Percentiles rank a stretch among this genome's conserved stretches.
phyloP scores from a whole-genome alignment of 2,888 invertebrate genomes.

The Andrena minutula region DNA sequence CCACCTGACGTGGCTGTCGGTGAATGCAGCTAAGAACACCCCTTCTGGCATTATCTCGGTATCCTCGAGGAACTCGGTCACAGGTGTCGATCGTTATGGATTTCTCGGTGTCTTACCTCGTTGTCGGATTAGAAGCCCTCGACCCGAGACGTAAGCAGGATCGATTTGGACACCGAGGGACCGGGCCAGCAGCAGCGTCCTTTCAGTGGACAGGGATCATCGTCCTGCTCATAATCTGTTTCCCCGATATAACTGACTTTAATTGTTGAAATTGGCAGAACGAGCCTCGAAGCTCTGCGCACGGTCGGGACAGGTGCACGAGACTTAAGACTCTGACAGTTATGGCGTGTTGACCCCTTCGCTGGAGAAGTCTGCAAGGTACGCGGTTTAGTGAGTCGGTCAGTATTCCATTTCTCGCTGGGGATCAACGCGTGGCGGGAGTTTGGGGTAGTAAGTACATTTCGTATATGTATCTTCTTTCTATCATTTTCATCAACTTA shows the following conservation, averaged over 20 bases:
- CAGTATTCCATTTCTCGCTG: too few relatives aligned
- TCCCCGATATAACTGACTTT: conserved; percentile 79
- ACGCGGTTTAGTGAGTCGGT: too few relatives aligned
- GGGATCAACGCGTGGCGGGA: too few relatives aligned
- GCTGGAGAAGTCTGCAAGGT: too few relatives aligned
- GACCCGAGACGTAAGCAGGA: conserved; percentile 8
- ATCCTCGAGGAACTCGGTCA: conserved; percentile 59
- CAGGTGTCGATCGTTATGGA: conserved; percentile 67
- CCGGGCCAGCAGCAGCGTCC: background rate
- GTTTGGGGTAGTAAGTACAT: too few relatives aligned
- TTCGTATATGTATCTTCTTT: too few relatives aligned
- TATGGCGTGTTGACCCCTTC: background rate
- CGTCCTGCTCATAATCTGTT: conserved; percentile 74
- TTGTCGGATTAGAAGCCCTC: conserved; percentile 41
- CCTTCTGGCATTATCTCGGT: conserved; percentile 55
- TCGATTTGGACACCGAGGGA: background rate
- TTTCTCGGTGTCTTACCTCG: conserved; percentile 47
- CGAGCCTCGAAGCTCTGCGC: background rate
- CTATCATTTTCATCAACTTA: too few relatives aligned
- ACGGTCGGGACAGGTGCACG: conserved; percentile 32
- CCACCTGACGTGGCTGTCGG: conserved; percentile 44
- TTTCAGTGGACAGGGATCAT: conserved; percentile 45
- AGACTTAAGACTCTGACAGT: background rate
- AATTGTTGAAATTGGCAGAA: conserved; percentile 73
- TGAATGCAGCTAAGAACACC: conserved; percentile 48